These are phyloP conservation scores for Colostygia pectinataria DNA, from an alignment of 2,888 invertebrate genomes.

Conservation along the genomic window DNA sequence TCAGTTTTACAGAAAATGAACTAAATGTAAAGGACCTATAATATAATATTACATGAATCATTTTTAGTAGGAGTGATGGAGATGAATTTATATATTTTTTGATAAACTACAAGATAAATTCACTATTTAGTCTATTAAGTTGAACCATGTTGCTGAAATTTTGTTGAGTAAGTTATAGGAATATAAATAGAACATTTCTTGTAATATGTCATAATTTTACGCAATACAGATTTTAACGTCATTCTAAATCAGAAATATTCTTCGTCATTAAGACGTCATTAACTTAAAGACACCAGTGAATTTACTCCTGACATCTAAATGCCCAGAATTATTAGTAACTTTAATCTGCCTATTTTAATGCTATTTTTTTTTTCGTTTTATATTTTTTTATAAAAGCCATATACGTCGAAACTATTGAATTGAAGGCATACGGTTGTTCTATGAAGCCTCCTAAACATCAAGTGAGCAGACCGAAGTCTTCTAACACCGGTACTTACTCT, in stretches of 20 bases:
- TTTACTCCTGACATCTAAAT: slow-evolving; percentile 19
- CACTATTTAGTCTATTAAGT: slow-evolving; percentile 12
- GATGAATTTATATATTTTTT: slow-evolving; percentile 24
- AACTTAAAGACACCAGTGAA: slow-evolving; percentile 15
- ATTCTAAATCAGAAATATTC: not conserved
- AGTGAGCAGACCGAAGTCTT: slow-evolving; percentile 6
- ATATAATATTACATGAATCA: slow-evolving; percentile 19
- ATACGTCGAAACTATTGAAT: slow-evolving; percentile 22
- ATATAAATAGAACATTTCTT: too few species aligned
- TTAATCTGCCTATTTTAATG: slow-evolving; percentile 18
- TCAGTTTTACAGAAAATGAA: slow-evolving; percentile 49
- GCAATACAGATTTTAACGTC: too few species aligned
- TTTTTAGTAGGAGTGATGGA: slow-evolving; percentile 11
- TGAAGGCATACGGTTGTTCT: slow-evolving; percentile 20
- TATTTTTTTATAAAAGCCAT: slow-evolving; percentile 29
- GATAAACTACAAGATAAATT: slow-evolving; percentile 28
- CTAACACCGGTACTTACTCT: slow-evolving; percentile 9
- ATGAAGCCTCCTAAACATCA: slow-evolving; percentile 8
- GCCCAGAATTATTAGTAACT: slow-evolving; percentile 9
- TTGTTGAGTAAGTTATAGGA: not conserved
- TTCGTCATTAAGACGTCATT: not conserved
- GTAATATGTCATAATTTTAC: too few species aligned
- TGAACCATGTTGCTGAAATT: not conserved
- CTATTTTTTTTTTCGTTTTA: slow-evolving; percentile 25
- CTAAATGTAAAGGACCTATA: slow-evolving; percentile 28